These are phyloP conservation scores for Conomelus anceps DNA, from an alignment of 2,888 invertebrate genomes.

Conservation along the genomic window DNA sequence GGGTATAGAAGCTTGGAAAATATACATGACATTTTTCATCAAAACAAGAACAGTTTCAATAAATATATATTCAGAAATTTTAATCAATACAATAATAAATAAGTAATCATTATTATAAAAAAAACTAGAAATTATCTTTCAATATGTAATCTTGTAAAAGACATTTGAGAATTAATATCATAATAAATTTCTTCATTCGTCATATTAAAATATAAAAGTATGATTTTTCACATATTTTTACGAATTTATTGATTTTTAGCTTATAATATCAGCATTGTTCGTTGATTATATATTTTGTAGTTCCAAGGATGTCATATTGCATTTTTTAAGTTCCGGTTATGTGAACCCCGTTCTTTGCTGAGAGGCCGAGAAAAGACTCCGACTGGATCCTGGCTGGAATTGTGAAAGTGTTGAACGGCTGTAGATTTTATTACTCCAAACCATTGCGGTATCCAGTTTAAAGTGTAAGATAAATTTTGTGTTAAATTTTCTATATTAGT, in stretches of 20 bases:
- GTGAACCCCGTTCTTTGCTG: slow-evolving; percentile 53
- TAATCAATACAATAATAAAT: no score
- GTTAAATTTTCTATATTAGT: slow-evolving; percentile 1
- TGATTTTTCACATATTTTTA: background rate
- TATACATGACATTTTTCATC: no score
- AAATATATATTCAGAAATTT: slow-evolving; percentile 28
- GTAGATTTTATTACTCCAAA: slow-evolving; percentile 32
- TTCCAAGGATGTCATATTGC: background rate
- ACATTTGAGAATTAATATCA: no score
- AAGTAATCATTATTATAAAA: no score
- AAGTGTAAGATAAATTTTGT: slow-evolving; percentile 24
- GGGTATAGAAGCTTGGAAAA: background rate
- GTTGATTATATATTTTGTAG: background rate
- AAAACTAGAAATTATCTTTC: no score
- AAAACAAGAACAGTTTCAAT: no score
- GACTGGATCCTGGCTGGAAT: slow-evolving; percentile 29
- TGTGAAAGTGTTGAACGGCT: slow-evolving; percentile 36
- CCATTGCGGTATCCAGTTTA: slow-evolving; percentile 29
- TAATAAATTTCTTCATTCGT: no score
- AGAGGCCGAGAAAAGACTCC: slow-evolving; percentile 39
- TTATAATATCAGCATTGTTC: background rate
- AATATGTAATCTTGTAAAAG: no score
- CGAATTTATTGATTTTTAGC: background rate
- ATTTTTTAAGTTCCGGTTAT: slow-evolving; percentile 38
- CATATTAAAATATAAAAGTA: background rate